Conservation (phyloP, 2,797 vertebrate genomes). For the Spinus pinus region DNA sequence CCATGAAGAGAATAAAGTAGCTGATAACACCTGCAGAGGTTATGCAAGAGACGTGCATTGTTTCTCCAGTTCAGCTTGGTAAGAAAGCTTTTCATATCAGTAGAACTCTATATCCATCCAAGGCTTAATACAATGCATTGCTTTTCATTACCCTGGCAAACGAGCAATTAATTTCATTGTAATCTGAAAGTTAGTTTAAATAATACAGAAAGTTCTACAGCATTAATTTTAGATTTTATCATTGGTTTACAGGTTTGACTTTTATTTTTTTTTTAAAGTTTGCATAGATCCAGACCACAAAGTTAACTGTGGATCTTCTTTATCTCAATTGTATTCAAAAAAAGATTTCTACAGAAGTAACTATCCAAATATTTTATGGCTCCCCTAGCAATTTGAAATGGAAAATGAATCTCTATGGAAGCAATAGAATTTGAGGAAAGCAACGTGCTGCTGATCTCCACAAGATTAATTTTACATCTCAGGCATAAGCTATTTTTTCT, state of each 20-base stretch:
- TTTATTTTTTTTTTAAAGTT: neutral
- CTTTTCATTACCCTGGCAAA: neutral
- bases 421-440: constrained; percentile 1
- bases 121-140: neutral
- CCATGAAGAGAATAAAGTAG: neutral
- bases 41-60: neutral
- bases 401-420: constrained; percentile 43
- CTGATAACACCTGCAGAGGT: neutral
- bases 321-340: constrained; percentile 12
- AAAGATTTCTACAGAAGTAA: neutral
- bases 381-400: constrained; percentile 6
- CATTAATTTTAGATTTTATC: neutral
- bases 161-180: neutral
- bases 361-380: constrained; percentile 24
- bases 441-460: neutral
- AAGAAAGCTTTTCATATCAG: neutral
- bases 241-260: neutral
- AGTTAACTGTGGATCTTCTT: neutral
- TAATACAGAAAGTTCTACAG: neutral
- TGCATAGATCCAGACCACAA: neutral
- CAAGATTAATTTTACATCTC: constrained; percentile 52
- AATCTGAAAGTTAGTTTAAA: neutral
- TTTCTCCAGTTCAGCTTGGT: neutral
- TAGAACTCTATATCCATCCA: neutral
- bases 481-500: constrained; percentile 47